Evolutionary conservation across 2,797 vertebrate genomes (phyloP), one percentile per base, ranked within the genome.

Genomic region (Dipus sagitta): DNA sequence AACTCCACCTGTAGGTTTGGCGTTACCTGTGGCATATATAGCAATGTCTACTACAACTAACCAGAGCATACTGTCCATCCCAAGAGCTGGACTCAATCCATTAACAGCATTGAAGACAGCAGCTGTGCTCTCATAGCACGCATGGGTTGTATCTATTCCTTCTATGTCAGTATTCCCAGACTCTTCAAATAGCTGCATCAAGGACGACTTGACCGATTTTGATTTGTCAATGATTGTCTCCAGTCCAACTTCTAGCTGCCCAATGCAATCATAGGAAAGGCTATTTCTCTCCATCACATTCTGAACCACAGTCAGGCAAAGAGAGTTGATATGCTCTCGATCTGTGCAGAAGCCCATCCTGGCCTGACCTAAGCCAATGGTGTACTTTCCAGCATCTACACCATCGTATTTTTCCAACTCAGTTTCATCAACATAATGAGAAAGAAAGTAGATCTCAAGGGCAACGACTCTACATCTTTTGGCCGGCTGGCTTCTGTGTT

Each of bases 51-150:
- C 99, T 18, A 99, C 99, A 67, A 99, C 99, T 20, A 99, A 99
- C 99, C 86, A 99, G 96, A 2, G 99, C 99, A 2, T 99, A 99
- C 9, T 99, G 99, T 15, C 99, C 99, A 84, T 99, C 99, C 99
- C 99, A 99, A 47, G 99, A 99, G 97, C 99, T 99, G 94, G 99
- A 99, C 94, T 99, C 99, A 54, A 99, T 98, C 99, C 99, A 99
- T 99, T 99, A 94, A 99, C 97, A 1, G 99, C 99, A 86, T 99
- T 99, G 97, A 99, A 99, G 82, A 99, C 99, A 1, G 99, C 99
- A 4, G 99, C 99, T 0, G 99, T 99, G 64, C 99, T 99, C 2
- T 99, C 99, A 1, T 99, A 99, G 98, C 99, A 99, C 0, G 99
- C 99, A 5, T 99, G 99, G 1, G 98, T 99, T 24, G 99, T 99